phyloP scores from a whole-genome alignment of 2,888 invertebrate species.

The Orthonychiurus folsomi region DNA sequence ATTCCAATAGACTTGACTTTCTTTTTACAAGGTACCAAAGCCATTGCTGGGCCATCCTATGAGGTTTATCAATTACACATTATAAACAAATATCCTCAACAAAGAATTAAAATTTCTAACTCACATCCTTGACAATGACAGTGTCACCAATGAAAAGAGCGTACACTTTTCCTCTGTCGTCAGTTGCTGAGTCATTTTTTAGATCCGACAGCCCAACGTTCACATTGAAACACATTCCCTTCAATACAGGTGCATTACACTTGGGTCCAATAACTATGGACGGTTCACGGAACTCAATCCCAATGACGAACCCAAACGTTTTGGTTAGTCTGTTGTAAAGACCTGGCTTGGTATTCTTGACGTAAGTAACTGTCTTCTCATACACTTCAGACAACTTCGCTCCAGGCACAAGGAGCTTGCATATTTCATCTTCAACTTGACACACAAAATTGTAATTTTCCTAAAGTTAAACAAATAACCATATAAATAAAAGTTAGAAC shows the following conservation, averaged over 20 bases:
- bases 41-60: conserved; percentile 63
- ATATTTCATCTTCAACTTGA: conserved; percentile 78
- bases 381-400: conserved; percentile 78
- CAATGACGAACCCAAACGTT: conserved; percentile 94
- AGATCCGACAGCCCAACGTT: conserved; percentile 85
- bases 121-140: conserved; percentile 80
- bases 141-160: conserved; percentile 96
- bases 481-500: too few species aligned
- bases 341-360: conserved; percentile 76
- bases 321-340: conserved; percentile 85
- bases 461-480: conserved; percentile 17
- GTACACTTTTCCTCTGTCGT: conserved; percentile 78
- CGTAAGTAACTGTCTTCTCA: conserved; percentile 66
- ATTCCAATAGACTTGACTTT: conserved; percentile 92
- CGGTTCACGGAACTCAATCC: conserved; percentile 95
- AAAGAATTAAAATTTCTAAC: conserved; percentile 7
- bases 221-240: conserved; percentile 95
- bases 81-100: neutral
- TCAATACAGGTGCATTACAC: conserved; percentile 59
- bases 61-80: neutral
- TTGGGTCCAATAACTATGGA: conserved; percentile 86
- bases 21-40: conserved; percentile 87
- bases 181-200: conserved; percentile 67
- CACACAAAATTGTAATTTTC: conserved; percentile 74
- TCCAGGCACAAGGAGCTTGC: conserved; percentile 73